phyloP scores from a whole-genome alignment of 2,888 invertebrate species.

The Baccha elongata region DNA sequence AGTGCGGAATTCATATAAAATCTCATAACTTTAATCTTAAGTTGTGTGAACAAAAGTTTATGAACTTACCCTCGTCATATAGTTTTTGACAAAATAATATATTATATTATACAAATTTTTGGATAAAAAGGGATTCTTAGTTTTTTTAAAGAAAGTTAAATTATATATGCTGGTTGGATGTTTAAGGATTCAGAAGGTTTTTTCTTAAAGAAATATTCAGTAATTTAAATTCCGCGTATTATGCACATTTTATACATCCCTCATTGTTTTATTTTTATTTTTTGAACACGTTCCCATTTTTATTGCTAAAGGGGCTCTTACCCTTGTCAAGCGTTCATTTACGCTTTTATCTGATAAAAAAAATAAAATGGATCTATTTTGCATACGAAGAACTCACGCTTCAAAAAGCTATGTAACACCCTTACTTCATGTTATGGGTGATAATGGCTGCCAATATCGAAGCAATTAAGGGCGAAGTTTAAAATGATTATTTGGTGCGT shows the following conservation, averaged over 20 bases:
- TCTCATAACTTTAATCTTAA: not conserved
- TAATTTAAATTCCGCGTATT: too few relatives aligned
- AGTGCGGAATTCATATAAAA: not conserved
- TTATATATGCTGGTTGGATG: too few relatives aligned
- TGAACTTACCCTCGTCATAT: not conserved
- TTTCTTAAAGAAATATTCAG: too few relatives aligned
- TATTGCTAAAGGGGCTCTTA: slow-evolving; percentile 4
- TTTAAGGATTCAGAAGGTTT: too few relatives aligned
- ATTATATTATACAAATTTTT: too few relatives aligned
- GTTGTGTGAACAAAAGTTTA: not conserved
- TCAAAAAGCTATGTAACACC: not conserved
- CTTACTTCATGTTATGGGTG: slow-evolving; percentile 26
- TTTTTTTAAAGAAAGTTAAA: too few relatives aligned
- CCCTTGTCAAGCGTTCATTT: not conserved
- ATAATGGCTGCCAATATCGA: slow-evolving; percentile 52
- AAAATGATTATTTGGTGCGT: slow-evolving; percentile 62
- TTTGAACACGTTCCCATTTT: too few relatives aligned
- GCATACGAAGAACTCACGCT: slow-evolving; percentile 17
- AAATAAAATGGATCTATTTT: slow-evolving; percentile 13
- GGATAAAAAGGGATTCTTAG: too few relatives aligned
- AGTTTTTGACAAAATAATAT: not conserved
- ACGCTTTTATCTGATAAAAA: not conserved
- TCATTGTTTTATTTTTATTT: not conserved
- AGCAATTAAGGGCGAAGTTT: slow-evolving; percentile 66
- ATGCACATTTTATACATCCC: not conserved